phyloP scores from a whole-genome alignment of 2,797 vertebrate species.

The Pipistrellus pygmaeus region DNA sequence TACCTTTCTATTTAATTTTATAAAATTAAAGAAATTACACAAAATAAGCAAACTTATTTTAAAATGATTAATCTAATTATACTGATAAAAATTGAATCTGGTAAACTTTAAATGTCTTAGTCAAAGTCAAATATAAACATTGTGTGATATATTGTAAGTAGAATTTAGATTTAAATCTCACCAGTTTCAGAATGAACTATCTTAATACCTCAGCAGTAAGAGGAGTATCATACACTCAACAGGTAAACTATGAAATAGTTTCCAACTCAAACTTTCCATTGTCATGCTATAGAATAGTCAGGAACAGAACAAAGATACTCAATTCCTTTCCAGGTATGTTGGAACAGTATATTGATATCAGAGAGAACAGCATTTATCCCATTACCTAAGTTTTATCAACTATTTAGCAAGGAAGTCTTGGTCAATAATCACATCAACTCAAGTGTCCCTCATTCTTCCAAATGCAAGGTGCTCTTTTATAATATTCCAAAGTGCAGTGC shows the following conservation, averaged over 20 bases:
- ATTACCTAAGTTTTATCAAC: not conserved
- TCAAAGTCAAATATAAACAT: not conserved
- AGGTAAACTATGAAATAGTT: not conserved
- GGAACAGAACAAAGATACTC: not conserved
- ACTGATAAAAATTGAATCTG: not conserved
- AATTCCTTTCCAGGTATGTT: not conserved
- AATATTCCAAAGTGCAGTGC: not conserved
- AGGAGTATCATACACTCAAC: not conserved
- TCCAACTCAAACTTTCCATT: not conserved
- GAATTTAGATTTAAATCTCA: not conserved
- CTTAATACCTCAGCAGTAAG: not conserved
- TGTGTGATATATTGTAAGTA: not conserved
- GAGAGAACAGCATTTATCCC: not conserved
- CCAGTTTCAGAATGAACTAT: not conserved
- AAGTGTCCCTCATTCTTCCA: not conserved
- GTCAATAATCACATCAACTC: not conserved
- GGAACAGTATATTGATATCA: not conserved
- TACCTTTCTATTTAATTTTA: not conserved
- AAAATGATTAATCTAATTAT: not conserved
- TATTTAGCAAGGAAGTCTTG: not conserved
- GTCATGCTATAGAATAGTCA: not conserved
- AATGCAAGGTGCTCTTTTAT: not conserved
- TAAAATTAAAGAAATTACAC: not conserved
- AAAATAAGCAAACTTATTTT: not conserved
- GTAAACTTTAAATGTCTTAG: not conserved